A percentile compares a stretch with the other conserved stretches of the same genome.
phyloP scores from a whole-genome alignment of 2,797 vertebrate species.

The Vireo griseus region DNA sequence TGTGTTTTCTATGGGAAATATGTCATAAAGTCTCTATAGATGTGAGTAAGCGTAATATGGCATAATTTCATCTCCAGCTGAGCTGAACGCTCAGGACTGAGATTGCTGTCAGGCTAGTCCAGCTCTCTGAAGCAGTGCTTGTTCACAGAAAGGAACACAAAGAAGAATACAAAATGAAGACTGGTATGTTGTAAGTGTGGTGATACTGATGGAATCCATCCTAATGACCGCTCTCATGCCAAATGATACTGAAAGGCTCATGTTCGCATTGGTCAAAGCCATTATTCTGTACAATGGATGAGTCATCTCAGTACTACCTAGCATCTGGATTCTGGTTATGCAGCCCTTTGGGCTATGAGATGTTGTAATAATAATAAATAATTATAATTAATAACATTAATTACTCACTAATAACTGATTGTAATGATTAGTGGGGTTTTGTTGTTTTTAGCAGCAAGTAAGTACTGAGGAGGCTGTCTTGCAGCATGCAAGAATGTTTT shows the following conservation, averaged over 20 bases:
- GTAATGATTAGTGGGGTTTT: accelerated
- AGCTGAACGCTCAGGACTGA: not conserved
- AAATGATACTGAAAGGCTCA: not conserved
- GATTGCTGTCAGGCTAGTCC: not conserved
- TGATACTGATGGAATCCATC: not conserved
- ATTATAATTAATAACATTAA: not conserved
- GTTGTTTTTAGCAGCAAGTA: not conserved
- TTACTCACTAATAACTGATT: not conserved
- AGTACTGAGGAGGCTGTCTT: not conserved
- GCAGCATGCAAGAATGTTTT: not conserved
- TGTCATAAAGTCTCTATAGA: not conserved
- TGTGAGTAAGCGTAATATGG: not conserved
- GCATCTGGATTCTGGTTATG: not conserved
- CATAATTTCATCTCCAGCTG: not conserved
- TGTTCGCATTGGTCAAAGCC: not conserved
- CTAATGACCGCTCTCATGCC: not conserved
- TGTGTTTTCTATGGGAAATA: not conserved
- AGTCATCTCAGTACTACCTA: not conserved
- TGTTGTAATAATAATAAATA: not conserved
- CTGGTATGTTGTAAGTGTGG: not conserved
- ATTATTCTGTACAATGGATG: not conserved
- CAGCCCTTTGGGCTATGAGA: not conserved
- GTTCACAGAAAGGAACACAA: not conserved
- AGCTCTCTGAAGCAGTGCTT: not conserved
- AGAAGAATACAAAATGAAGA: not conserved